Conservation (phyloP, 2,888 invertebrate species). For the Troides oblongomaculatus region DNA sequence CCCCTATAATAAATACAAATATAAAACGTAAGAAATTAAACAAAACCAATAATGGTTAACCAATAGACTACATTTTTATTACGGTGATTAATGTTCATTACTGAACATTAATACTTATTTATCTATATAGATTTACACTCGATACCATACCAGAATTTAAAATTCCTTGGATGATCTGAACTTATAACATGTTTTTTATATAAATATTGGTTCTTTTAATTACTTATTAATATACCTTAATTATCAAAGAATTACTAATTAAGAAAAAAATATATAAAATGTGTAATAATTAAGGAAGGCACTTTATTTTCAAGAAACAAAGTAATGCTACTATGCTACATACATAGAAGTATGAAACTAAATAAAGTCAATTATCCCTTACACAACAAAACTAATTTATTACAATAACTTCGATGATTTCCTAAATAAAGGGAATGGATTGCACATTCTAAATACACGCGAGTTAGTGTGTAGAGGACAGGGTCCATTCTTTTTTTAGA, state of each 20-base stretch:
- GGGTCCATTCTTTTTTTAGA: slow-evolving; percentile 1
- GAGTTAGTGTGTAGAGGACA: slow-evolving; percentile 15
- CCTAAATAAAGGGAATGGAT: slow-evolving; percentile 32
- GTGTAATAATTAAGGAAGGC: slow-evolving; percentile 50
- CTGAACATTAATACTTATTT: too few species aligned
- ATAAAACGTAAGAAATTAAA: too few species aligned
- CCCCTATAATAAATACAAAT: too few species aligned
- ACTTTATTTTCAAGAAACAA: slow-evolving; percentile 54
- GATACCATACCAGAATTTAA: too few species aligned
- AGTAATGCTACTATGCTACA: slow-evolving; percentile 43
- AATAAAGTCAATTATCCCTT: slow-evolving; percentile 35
- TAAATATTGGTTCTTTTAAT: slow-evolving; percentile 22
- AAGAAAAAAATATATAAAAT: slow-evolving; percentile 25
- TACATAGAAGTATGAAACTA: slow-evolving; percentile 42
- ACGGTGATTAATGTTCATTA: too few species aligned
- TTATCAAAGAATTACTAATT: slow-evolving; percentile 6
- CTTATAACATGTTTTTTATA: background rate
- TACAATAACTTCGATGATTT: slow-evolving; percentile 31
- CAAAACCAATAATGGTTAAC: too few species aligned
- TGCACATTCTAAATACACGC: slow-evolving; percentile 30
- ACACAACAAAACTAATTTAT: slow-evolving; percentile 29
- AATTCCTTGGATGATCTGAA: too few species aligned
- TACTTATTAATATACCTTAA: background rate
- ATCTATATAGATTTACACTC: too few species aligned
- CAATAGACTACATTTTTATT: too few species aligned